Conservation (phyloP, 2,113 vertebrate species). For the Penelope pileata region DNA sequence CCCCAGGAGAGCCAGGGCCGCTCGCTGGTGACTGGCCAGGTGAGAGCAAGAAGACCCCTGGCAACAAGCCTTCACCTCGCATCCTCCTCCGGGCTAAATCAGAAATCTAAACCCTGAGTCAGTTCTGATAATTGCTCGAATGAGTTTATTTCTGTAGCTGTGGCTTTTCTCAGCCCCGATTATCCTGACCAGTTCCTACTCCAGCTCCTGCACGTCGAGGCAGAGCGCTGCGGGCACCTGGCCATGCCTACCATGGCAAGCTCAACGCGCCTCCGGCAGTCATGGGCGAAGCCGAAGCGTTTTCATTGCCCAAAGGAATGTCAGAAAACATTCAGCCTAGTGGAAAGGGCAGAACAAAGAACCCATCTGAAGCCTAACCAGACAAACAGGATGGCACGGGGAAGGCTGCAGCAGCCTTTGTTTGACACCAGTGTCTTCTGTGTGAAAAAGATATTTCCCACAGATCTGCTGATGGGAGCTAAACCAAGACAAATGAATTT, state of each 20-base stretch:
- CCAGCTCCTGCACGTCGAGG: not conserved
- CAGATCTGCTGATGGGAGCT: not conserved
- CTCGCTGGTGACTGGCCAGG: not conserved
- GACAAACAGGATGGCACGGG: not conserved
- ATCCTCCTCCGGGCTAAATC: not conserved
- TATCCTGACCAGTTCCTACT: not conserved
- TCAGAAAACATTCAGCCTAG: not conserved
- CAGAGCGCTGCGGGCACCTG: not conserved
- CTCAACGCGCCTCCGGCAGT: not conserved
- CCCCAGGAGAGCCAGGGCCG: not conserved
- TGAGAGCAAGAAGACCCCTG: not conserved
- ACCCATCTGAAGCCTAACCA: not conserved
- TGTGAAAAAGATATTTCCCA: not conserved
- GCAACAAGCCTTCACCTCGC: not conserved
- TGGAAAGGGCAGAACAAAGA: not conserved
- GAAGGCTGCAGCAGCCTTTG: not conserved
- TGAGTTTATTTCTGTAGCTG: not conserved
- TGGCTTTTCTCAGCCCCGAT: not conserved
- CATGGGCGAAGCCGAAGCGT: accelerated
- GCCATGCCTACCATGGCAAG: not conserved
- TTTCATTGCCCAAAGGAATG: not conserved
- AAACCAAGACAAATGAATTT: not conserved
- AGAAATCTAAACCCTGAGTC: not conserved
- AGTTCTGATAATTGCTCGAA: not conserved
- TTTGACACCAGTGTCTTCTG: not conserved